A percentile compares a stretch with the other conserved stretches of the same genome.
phyloP scores from a whole-genome alignment of 2,113 vertebrate species.

The Cynopterus brachyotis region DNA sequence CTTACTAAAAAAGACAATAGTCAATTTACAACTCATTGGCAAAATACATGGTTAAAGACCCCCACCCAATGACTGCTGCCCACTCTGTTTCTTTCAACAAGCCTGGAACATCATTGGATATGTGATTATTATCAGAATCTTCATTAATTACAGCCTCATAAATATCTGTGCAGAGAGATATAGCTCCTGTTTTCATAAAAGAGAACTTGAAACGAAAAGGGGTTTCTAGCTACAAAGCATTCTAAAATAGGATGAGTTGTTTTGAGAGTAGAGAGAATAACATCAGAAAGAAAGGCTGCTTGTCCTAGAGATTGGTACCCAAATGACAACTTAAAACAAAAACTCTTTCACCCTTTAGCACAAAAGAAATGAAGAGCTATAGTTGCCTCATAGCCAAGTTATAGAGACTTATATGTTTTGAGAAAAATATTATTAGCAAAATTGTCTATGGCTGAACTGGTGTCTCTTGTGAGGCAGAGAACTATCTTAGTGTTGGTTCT shows the following conservation, averaged over 20 bases:
- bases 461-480: background rate
- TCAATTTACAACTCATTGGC: background rate
- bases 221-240: background rate
- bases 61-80: background rate
- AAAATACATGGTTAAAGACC: background rate
- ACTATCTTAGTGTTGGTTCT: background rate
- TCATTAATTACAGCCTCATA: slow-evolving; percentile 50
- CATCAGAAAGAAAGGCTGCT: background rate
- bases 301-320: background rate
- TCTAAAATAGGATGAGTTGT: slow-evolving; percentile 25
- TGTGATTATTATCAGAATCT: slow-evolving; percentile 19
- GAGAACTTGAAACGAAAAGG: slow-evolving; percentile 29
- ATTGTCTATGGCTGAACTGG: background rate
- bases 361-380: background rate
- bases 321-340: background rate
- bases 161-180: slow-evolving; percentile 30
- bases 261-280: background rate
- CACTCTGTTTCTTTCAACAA: background rate
- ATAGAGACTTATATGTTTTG: background rate
- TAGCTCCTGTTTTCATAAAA: slow-evolving; percentile 21
- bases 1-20: background rate
- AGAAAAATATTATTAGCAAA: background rate
- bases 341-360: background rate
- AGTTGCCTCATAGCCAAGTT: background rate
- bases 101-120: background rate